Evolutionary conservation across 1,140 invertebrate species (phyloP), one percentile per base, ranked within the genome.

Genomic region (Colletes latitarsis): DNA sequence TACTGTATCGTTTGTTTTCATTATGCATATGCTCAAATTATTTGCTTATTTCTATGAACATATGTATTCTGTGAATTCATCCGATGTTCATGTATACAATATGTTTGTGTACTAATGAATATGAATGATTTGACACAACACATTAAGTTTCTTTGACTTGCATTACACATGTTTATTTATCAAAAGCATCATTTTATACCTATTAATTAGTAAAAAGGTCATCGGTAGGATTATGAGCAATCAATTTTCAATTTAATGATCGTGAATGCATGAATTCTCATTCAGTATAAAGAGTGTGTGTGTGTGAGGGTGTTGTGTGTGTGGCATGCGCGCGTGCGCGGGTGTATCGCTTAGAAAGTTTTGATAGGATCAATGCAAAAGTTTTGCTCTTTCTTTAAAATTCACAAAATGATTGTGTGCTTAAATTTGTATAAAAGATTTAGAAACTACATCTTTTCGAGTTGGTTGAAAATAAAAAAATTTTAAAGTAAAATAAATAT

Each of bases 121-220:
- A 85, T 81, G 77, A 92, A 90, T 91, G 82, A 92, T 91, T 89
- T 88, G 86, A 91, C 88, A 91, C 89, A 91, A 90, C 84, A 89
- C 88, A 84, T 84, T 87, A 86, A 84, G 81, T 89, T 82, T 82
- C 76, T 90, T 91, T 90, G 77, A 86, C 89, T 91, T 90, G 89
- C 89, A 89, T 91, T 91, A 92, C 87, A 91, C 88, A 86, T 89
- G 82, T 90, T 92, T 91, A 87, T 89, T 92, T 86, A 89, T 84
- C 88, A 90, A 85, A 92, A 92, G 90, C 91, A 87, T 92, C 70
- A 85, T 82, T 88, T 89, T 89, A 89, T 88, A 88, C 85, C 74
- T 89, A 87, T 88, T 90, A 89, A 90, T 91, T 88, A 91, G 89
- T 92, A 92, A 93, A 93, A 93, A 93, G 88, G 82, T 91, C 79